Base-by-base conservation (phyloP, 2,888 invertebrate species). In the Himalopsyche kuldschensis region DNA sequence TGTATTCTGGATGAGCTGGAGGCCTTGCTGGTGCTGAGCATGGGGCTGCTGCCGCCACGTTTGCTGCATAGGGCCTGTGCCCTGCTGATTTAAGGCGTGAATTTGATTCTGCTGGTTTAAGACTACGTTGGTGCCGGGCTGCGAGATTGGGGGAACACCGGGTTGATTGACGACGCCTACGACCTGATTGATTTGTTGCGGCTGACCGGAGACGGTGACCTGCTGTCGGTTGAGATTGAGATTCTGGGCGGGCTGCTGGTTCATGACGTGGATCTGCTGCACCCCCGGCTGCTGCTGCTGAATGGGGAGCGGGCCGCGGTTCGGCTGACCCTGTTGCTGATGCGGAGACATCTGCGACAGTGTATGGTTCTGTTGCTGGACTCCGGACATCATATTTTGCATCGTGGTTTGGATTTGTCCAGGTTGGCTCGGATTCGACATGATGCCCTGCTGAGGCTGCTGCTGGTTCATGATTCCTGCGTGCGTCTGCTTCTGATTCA, bases 1-100 rank as follows among this genome's bases (percentile, higher is more conserved):
- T 5, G 90, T 90, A 89, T 91, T 91, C 85, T 92, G 92, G 2
- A 91, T 91, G 91, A 91, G 91, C 87, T 92, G 92, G 81, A 92
- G 90, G 83, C 91, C 91, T 84, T 92, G 92, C 35, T 86, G 86
- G 24, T 81, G 82, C 11, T 55, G 83, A 31, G 85, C 84, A 32
- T 80, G 80, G 55, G 84, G 87, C 82, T 87, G 87, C 82, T 92
- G 92, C 35, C 92, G 89, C 90, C 92, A 92, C 15, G 90, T 88
- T 0, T 89, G 89, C 86, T 91, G 92, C 63, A 90, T 87, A 87
- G 69, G 30, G 1, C 24, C 69, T 3, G 30, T 15, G 4, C 27
- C 27, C 27, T 86, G 83, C 87, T 87, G 4, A 87, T 87, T 82
- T 88, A 89, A 30, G 20, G 24, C 69, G 15, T 69, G 69, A 10